Conservation (phyloP, 2,888 invertebrate species). For the Phyto melanocephala region DNA sequence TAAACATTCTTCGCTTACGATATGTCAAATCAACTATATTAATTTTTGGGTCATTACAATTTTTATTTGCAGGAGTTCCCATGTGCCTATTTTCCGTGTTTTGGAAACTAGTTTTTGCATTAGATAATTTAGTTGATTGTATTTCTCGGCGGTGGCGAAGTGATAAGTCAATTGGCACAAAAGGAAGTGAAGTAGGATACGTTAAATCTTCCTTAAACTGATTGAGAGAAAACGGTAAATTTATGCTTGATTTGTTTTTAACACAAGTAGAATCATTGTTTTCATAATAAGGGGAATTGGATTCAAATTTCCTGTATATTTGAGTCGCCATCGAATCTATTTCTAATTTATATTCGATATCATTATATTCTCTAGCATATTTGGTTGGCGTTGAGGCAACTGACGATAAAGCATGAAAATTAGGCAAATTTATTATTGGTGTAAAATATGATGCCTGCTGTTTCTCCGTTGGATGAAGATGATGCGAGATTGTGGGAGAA, state of each 20-base stretch:
- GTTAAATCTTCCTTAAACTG: conserved; percentile 36
- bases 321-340: conserved; percentile 4
- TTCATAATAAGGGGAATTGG: conserved; percentile 15
- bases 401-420: conserved; percentile 66
- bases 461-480: conserved; percentile 58
- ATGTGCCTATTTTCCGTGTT: not conserved
- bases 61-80: conserved; percentile 27
- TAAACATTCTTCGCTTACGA: conserved; percentile 72
- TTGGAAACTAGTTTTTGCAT: not conserved
- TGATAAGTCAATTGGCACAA: conserved; percentile 76
- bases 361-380: conserved; percentile 59
- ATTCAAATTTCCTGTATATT: not conserved
- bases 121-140: conserved; percentile 11
- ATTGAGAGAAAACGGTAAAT: conserved; percentile 4
- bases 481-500: conserved; percentile 63
- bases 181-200: conserved; percentile 58
- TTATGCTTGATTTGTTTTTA: conserved; percentile 26
- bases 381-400: conserved; percentile 53
- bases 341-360: conserved; percentile 43
- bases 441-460: conserved; percentile 68
- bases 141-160: conserved; percentile 70
- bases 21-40: conserved; percentile 74
- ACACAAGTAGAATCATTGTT: not conserved
- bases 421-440: conserved; percentile 71
- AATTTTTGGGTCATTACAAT: conserved; percentile 11